Conservation (phyloP, 2,113 vertebrate genomes). For the Ailurus styani region DNA sequence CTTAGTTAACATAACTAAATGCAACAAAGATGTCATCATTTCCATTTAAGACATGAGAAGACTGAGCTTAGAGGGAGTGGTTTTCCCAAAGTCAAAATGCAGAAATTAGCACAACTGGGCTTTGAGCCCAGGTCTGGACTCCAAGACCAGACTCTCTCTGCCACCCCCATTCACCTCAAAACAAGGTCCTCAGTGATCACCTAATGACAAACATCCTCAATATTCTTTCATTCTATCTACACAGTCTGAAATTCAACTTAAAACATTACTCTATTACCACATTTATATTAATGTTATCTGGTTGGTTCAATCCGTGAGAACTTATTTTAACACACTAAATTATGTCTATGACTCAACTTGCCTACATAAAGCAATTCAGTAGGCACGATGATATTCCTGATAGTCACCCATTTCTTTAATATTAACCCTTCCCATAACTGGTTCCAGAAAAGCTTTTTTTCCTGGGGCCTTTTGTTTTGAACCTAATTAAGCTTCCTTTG, state of each 20-base stretch:
- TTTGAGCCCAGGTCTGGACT: background rate
- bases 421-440: background rate
- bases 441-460: background rate
- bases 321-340: conserved; percentile 34
- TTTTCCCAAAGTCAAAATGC: background rate
- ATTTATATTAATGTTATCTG: background rate
- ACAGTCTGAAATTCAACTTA: background rate
- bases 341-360: conserved; percentile 25
- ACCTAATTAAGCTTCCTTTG: background rate
- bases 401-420: background rate
- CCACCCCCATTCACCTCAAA: background rate
- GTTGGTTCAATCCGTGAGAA: conserved; percentile 17
- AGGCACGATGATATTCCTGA: background rate
- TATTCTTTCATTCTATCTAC: background rate
- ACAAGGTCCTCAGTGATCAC: background rate
- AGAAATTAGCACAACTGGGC: background rate
- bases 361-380: conserved; percentile 4
- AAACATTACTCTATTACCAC: background rate
- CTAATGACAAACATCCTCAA: background rate
- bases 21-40: background rate
- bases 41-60: background rate
- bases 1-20: background rate
- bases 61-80: background rate
- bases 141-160: background rate
- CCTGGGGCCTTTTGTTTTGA: background rate